Evolutionary conservation across 2,113 vertebrate genomes (phyloP).

Genomic region (Diadophis punctatus): DNA sequence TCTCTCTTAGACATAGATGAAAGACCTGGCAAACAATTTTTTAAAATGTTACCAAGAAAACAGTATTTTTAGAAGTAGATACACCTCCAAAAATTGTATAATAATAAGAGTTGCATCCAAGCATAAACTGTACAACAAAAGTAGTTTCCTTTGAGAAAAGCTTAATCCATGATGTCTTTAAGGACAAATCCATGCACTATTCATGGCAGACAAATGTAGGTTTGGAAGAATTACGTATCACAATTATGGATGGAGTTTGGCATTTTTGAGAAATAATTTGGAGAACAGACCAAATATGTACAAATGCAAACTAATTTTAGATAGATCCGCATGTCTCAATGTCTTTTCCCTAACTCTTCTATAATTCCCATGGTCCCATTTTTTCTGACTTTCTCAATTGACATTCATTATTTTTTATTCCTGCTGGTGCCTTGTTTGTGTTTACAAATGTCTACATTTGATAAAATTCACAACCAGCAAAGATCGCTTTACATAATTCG

Average conservation of each 20-base stretch:
- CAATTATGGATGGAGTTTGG: background rate
- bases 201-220: background rate
- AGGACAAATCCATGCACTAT: background rate
- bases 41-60: background rate
- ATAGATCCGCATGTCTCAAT: background rate
- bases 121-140: background rate
- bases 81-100: background rate
- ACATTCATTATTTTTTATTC: background rate
- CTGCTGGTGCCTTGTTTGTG: background rate
- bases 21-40: background rate
- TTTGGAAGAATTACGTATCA: background rate
- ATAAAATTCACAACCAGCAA: background rate
- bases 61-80: background rate
- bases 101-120: background rate
- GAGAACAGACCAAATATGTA: background rate
- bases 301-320: background rate
- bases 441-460: background rate
- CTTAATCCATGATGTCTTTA: background rate
- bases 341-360: background rate
- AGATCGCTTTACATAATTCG: background rate
- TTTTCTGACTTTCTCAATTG: background rate
- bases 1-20: background rate
- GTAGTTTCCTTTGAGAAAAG: background rate
- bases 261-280: background rate
- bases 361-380: background rate